Evolutionary conservation across 23 tunicate genomes (phyloP).

Genomic region (Ascidia mentula): DNA sequence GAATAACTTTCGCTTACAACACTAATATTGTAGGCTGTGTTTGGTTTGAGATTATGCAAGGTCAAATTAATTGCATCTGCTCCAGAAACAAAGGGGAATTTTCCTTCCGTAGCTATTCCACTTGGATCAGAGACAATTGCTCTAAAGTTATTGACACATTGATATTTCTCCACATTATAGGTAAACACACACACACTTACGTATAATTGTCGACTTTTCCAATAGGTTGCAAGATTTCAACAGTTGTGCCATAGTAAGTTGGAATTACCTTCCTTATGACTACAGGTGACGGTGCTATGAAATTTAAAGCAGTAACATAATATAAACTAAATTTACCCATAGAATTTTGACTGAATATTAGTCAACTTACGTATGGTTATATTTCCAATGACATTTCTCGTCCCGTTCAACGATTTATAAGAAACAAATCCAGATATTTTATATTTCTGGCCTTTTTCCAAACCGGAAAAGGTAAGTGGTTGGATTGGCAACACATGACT

Average conservation of each 20-base stretch:
- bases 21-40: conserved; percentile 10
- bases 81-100: not conserved
- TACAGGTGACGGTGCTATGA: not conserved
- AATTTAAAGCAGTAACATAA: not conserved
- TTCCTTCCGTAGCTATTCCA: not conserved
- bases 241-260: not conserved
- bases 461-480: not conserved
- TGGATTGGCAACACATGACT: not conserved
- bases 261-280: not conserved
- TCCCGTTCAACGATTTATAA: not conserved
- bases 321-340: not conserved
- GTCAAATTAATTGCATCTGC: not conserved
- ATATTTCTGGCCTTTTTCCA: not conserved
- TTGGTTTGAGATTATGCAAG: conserved; percentile 5
- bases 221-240: not conserved
- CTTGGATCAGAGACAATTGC: not conserved
- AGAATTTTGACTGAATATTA: not conserved
- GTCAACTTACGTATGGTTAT: not conserved
- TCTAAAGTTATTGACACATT: not conserved
- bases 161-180: not conserved
- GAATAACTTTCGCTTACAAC: not conserved
- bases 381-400: not conserved
- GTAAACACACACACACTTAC: not conserved
- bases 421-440: not conserved
- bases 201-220: not conserved